Percentiles rank a stretch among this genome's conserved stretches.
These are phyloP conservation scores for Plagiodera versicolora DNA, from an alignment of 2,888 invertebrate genomes.

Conservation along the genomic window DNA sequence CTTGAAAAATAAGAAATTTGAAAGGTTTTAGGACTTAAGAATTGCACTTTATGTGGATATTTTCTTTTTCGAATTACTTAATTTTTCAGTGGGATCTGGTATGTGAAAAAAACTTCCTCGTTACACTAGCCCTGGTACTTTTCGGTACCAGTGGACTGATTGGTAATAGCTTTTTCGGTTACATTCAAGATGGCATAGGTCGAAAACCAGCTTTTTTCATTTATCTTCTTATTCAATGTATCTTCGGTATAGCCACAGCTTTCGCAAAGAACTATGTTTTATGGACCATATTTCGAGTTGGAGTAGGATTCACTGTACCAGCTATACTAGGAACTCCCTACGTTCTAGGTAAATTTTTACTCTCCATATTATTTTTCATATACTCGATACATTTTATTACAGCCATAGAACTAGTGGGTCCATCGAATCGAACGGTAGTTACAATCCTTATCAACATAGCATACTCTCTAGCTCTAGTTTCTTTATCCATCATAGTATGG, in stretches of 20 bases:
- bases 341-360: constrained; percentile 73
- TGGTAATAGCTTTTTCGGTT: constrained; percentile 83
- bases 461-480: constrained; percentile 74
- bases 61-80: no score
- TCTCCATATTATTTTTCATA: no score
- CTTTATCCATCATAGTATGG: constrained; percentile 75
- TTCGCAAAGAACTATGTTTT: constrained; percentile 73
- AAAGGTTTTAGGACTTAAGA: no score
- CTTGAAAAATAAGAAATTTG: no score
- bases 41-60: no score
- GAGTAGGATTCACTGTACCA: constrained; percentile 83
- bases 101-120: constrained; percentile 71
- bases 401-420: constrained; percentile 85
- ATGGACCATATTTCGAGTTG: constrained; percentile 73
- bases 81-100: constrained; percentile 75
- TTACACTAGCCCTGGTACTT: constrained; percentile 73
- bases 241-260: constrained; percentile 77
- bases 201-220: constrained; percentile 81
- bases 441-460: constrained; percentile 81
- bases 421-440: constrained; percentile 72
- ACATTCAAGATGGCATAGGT: constrained; percentile 67
- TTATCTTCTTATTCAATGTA: constrained; percentile 74
- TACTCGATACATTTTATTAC: constrained; percentile 32
- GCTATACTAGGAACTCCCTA: constrained; percentile 84
- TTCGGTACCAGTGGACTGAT: constrained; percentile 78